Percentiles rank a stretch among this genome's conserved stretches.
Conservation (phyloP, 1,140 invertebrate species). For the Solenopsis fugax region DNA sequence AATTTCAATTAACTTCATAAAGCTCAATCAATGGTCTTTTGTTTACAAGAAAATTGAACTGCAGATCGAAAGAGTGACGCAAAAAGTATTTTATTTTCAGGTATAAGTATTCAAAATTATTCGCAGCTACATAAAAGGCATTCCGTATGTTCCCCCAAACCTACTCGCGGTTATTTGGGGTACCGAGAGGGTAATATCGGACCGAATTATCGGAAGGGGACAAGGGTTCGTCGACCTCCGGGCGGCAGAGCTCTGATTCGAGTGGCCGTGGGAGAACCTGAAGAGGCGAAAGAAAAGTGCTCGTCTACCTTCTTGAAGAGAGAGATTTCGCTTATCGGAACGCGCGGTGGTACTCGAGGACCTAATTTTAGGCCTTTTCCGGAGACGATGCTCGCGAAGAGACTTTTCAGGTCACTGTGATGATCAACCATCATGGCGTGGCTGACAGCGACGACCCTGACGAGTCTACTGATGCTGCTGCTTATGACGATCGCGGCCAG, state of each 20-base stretch:
- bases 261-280: slow-evolving; percentile 46
- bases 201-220: not conserved
- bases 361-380: slow-evolving; percentile 69
- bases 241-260: slow-evolving; percentile 37
- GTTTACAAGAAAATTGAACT: not conserved
- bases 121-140: not conserved
- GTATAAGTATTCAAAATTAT: not conserved
- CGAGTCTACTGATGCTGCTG: slow-evolving; percentile 74
- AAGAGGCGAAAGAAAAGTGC: slow-evolving; percentile 42
- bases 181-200: not conserved
- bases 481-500: slow-evolving; percentile 67
- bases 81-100: not conserved
- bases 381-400: slow-evolving; percentile 64
- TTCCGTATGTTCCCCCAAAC: not conserved
- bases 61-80: not conserved
- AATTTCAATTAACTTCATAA: not conserved
- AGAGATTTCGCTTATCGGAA: slow-evolving; percentile 64
- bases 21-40: not conserved
- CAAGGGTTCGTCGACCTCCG: slow-evolving; percentile 37
- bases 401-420: slow-evolving; percentile 73
- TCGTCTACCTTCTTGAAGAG: slow-evolving; percentile 31
- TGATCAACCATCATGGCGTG: slow-evolving; percentile 80
- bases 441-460: slow-evolving; percentile 76
- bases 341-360: slow-evolving; percentile 61
- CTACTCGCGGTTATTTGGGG: not conserved